Evolutionary conservation across 2,888 invertebrate species (phyloP).

Genomic region (Dinocampus coccinellae): DNA sequence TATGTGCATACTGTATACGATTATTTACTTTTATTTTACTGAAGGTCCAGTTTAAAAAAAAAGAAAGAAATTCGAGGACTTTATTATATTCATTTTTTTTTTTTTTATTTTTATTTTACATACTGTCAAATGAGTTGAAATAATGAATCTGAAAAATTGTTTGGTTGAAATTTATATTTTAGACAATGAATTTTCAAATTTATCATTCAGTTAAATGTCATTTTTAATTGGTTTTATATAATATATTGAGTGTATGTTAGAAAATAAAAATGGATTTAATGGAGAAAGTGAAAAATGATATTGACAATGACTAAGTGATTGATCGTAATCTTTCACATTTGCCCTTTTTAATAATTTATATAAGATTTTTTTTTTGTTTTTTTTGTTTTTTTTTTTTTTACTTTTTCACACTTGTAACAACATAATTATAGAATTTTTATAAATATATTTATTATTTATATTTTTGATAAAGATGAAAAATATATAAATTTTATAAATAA

Average conservation of each 20-base stretch:
- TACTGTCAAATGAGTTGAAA: no score
- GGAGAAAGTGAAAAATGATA: not conserved
- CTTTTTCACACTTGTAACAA: not conserved
- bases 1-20: not conserved
- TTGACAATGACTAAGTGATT: constrained; percentile 3
- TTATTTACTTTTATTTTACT: not conserved
- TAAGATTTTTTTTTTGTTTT: not conserved
- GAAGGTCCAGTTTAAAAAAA: not conserved
- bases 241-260: not conserved
- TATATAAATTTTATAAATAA: not conserved
- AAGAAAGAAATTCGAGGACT: not conserved
- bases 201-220: no score
- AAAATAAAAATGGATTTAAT: not conserved
- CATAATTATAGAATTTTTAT: not conserved
- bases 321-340: not conserved
- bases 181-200: no score
- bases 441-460: not conserved
- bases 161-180: no score
- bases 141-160: no score
- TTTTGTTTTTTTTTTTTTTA: not conserved
- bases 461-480: not conserved
- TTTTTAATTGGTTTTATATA: not conserved
- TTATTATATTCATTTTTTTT: not conserved
- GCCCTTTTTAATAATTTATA: not conserved
- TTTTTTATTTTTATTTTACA: not conserved